Evolutionary conservation across 1,140 invertebrate species (phyloP).

Genomic region (Diploscapter pachys): DNA sequence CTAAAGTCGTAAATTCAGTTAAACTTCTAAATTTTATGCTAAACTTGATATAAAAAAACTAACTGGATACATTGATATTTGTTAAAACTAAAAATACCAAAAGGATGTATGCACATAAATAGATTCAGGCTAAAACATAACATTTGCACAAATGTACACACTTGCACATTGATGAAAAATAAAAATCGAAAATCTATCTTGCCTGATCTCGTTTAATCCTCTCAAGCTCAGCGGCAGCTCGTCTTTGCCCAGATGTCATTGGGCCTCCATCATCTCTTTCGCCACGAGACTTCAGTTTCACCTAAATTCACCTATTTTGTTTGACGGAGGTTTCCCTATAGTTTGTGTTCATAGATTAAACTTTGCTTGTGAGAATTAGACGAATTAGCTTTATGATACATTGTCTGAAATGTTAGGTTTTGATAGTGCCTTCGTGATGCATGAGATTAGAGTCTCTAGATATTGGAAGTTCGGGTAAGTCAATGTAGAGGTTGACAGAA

Average conservation of each 20-base stretch:
- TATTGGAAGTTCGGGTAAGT: no score
- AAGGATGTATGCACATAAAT: constrained; percentile 16
- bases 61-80: neutral
- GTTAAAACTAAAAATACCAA: neutral
- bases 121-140: neutral
- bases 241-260: constrained; percentile 44
- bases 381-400: no score
- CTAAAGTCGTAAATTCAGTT: no score
- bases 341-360: no score
- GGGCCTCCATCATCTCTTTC: constrained; percentile 43
- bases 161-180: constrained; percentile 13
- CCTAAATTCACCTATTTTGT: neutral
- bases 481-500: no score
- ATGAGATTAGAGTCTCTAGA: no score
- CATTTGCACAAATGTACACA: neutral
- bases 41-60: constrained; percentile 25
- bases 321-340: no score
- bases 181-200: constrained; percentile 10
- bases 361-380: no score
- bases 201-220: constrained; percentile 50
- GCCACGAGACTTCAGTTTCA: constrained; percentile 36
- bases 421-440: no score
- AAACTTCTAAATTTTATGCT: neutral
- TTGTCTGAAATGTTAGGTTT: no score
- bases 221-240: constrained; percentile 53